Base-by-base conservation (phyloP, 2,888 invertebrate species). In the Cryptosula pallasiana region DNA sequence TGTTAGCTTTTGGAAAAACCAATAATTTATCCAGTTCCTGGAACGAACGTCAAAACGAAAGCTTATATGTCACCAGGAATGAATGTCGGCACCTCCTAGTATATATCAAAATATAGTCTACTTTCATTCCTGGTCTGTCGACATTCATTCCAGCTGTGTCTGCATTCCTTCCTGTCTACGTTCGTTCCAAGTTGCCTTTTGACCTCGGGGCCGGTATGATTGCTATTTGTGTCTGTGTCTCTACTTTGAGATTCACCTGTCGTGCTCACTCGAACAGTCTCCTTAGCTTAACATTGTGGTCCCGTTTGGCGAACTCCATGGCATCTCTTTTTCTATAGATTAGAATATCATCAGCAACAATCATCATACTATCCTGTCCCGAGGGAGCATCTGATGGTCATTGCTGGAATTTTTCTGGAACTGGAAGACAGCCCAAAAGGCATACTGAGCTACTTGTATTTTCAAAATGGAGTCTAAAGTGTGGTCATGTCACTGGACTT, bases 391-490 rank as follows among this genome's bases (percentile, higher is more conserved):
- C 45, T 45, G 45, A 45, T 5, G 20, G 45, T 45, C 5, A 13
- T 45, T 20, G 9, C 69, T 69, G 69, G 23, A 35, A 69, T 35
- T 32, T 29, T 69, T 69, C 35, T 13, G 35, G n/a, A n/a, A 13
- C n/a, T 23, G 13, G 34, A 35, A 69, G 25, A 25, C 9, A 32
- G 32, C 25, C 69, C 35, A 20, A 25, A 35, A 13, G 32, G 69
- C 69, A 69, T 34, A 9, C 27, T 29, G 23, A 69, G 69, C 32
- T n/a, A 69, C n/a, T 35, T 25, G 29, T 69, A 34, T 69, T 29
- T 29, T 5, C 69, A 34, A 35, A 69, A 69, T 13, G 69, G 69
- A 25, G 69, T 69, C 69, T 29, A 69, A 35, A 69, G 27, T 9
- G 69, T 25, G 34, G 69, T 69, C 5, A 69, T 5, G 29, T 69